Evolutionary conservation across 2,113 vertebrate species (phyloP).

Genomic region (Sander lucioperca): DNA sequence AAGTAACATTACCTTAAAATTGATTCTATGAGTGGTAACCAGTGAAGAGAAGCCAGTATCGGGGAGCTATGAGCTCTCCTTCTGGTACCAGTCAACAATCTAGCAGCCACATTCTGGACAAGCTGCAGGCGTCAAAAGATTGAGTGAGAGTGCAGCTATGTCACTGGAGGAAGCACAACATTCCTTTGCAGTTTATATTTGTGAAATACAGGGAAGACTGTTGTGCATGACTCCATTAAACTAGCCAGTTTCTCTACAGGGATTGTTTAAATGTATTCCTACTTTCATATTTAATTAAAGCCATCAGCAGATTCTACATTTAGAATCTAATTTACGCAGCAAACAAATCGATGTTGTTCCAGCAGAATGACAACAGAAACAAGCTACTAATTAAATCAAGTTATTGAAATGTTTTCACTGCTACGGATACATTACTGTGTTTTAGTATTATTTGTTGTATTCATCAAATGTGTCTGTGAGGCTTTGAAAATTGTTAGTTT

Average conservation of each 20-base stretch:
- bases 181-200: neutral
- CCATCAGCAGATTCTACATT: neutral
- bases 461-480: neutral
- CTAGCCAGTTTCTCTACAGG: neutral
- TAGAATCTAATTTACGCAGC: neutral
- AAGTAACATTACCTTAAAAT: too few relatives aligned
- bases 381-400: neutral
- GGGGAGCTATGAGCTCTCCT: too few relatives aligned
- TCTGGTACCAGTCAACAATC: too few relatives aligned
- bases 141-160: neutral
- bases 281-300: conserved; percentile 20
- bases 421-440: neutral
- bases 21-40: too few relatives aligned
- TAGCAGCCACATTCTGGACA: too few relatives aligned
- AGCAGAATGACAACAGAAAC: neutral
- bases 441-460: neutral
- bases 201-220: neutral
- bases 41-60: too few relatives aligned
- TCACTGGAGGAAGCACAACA: too few relatives aligned
- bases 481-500: neutral
- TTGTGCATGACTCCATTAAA: neutral
- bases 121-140: neutral
- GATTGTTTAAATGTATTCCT: neutral
- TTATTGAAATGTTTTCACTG: neutral
- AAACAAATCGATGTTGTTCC: neutral